A percentile compares a stretch with the other conserved stretches of the same genome.
Evolutionary conservation across 2,888 invertebrate genomes (phyloP).

Genomic region (Leptarthrus brevirostris): DNA sequence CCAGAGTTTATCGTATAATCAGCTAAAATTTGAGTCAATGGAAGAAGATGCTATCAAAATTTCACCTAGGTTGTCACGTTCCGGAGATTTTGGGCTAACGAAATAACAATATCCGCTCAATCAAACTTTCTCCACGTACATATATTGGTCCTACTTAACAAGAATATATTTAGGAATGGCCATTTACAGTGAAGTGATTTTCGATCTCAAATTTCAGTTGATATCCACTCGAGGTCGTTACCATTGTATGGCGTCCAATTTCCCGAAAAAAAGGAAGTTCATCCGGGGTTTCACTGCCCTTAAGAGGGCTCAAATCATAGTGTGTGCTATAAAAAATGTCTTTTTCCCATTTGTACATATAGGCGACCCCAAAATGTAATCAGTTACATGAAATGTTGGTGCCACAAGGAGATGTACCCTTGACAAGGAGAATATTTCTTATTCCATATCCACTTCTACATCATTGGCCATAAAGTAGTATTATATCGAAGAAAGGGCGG

Average conservation of each 20-base stretch:
- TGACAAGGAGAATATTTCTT: neutral
- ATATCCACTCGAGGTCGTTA: constrained; percentile 2
- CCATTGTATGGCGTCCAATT: neutral
- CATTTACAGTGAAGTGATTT: neutral
- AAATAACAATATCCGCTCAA: neutral
- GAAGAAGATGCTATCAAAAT: neutral
- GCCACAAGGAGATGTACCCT: neutral
- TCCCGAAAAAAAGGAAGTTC: neutral
- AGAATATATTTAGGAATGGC: neutral
- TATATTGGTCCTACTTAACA: neutral
- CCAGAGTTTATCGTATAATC: too few relatives aligned
- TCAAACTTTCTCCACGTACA: neutral
- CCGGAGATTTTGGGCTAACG: constrained; percentile 7
- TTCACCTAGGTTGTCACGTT: constrained; percentile 4
- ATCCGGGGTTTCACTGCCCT: neutral
- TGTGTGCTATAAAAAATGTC: constrained; percentile 17
- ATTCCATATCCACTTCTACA: neutral
- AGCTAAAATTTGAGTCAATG: too few relatives aligned
- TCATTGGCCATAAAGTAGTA: constrained; percentile 4
- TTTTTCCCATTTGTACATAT: neutral
- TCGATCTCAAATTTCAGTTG: constrained; percentile 3
- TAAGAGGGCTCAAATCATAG: neutral
- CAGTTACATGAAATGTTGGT: neutral
- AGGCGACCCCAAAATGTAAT: neutral
- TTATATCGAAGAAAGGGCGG: neutral